These are phyloP conservation scores for Cephus pygmeus DNA, from an alignment of 2,888 invertebrate species.

Conservation along the genomic window DNA sequence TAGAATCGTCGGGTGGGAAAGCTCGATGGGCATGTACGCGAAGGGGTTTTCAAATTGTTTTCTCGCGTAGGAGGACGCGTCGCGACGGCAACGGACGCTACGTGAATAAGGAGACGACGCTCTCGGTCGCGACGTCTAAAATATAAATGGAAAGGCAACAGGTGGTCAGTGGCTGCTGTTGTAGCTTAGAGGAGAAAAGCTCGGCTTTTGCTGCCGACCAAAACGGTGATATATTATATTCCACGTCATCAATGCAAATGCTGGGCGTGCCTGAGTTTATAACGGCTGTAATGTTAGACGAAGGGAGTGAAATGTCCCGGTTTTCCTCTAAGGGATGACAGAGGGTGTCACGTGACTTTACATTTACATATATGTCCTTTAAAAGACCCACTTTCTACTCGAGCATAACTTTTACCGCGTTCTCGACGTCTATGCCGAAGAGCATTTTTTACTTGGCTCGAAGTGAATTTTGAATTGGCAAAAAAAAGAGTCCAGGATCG, in stretches of 20 bases:
- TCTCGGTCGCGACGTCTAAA: constrained; percentile 46
- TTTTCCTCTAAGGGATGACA: not conserved
- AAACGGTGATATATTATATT: constrained; percentile 57
- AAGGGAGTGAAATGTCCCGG: not conserved
- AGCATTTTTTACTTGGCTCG: not conserved
- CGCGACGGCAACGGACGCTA: not conserved
- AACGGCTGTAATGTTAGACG: constrained; percentile 46
- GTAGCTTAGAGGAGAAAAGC: constrained; percentile 48
- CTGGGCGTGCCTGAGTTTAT: constrained; percentile 57
- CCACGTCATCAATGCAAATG: constrained; percentile 61
- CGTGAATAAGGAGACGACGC: constrained; percentile 13
- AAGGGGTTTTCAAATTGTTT: not conserved
- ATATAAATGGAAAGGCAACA: constrained; percentile 64
- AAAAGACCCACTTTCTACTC: not conserved
- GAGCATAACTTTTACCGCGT: not conserved
- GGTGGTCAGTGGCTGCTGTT: constrained; percentile 62
- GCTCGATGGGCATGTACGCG: not conserved
- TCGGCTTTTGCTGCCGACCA: constrained; percentile 43
- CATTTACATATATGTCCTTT: not conserved
- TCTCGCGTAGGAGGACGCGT: not conserved
- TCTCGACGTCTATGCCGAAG: not conserved
- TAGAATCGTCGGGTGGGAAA: not conserved
- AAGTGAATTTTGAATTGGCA: not conserved
- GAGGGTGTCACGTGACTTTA: not conserved
- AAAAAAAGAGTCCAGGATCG: not conserved